Base-by-base conservation (phyloP, 1,140 invertebrate genomes). In the Procambarus virginalis region DNA sequence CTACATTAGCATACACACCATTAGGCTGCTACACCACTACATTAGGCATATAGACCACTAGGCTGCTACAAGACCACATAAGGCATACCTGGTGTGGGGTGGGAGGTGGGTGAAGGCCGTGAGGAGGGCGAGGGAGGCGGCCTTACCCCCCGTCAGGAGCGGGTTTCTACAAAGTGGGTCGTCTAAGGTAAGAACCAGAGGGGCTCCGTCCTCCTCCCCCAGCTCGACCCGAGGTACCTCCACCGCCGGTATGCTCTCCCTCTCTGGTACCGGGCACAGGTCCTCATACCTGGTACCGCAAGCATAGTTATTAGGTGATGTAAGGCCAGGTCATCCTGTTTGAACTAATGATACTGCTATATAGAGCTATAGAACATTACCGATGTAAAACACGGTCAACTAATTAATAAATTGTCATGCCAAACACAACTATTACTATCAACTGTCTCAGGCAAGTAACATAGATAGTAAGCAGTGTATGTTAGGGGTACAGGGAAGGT, bases 201-300 rank as follows among this genome's bases (percentile, higher is more conserved):
- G 85, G 12, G 60, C 77, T 12, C 73, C 76, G 5, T 60, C 75
- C 12, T 49, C 48, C 12, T 12, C 49, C 73, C 4, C 34, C 5
- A 58, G 51, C 4, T 14, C 12, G 1, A 78, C 76, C 17, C 64
- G 20, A 0, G 85, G 85, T 9, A 49, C 77, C 68, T 68, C 60
- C 34, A 80, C 48, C 3, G 9, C 45, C 5, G 76, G 76, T 10
- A 79, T 17, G 45, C 85, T 79, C 60, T 86, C 85, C 6, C 85
- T 68, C 60, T 86, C n/a, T 46, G 85, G 85, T 45, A 86, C 85
- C n/a, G 85, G 85, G 60, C 85, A 86, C 34, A 86, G 77, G 2
- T 60, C 85, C 6, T 22, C 60, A 58, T 78, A 86, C 34, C 85
- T 86, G 84, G n/a, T 3, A 6, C 6, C 4, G 22, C 3, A 49